These are phyloP conservation scores for Acanthopagrus latus DNA, from an alignment of 2,797 vertebrate genomes.

Conservation along the genomic window DNA sequence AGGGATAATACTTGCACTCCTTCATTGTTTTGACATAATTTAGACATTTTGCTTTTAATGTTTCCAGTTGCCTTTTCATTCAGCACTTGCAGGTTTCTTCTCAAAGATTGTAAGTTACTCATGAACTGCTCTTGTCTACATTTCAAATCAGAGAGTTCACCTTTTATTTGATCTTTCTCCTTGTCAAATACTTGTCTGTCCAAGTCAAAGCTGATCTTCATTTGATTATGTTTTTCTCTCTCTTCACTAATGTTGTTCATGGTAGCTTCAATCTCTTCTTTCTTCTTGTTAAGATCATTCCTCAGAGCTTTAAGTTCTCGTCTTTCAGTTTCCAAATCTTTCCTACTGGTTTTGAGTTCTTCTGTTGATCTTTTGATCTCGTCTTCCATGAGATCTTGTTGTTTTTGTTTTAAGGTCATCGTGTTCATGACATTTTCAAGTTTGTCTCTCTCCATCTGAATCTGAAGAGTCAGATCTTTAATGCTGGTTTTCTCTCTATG, in stretches of 20 bases:
- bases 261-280: conserved; percentile 5
- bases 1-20: not conserved
- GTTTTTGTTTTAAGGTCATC: no score
- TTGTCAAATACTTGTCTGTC: not conserved
- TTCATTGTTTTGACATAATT: not conserved
- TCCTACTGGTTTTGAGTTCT: not conserved
- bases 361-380: not conserved
- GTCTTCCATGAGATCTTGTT: no score
- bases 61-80: not conserved
- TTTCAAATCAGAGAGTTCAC: not conserved
- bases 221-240: not conserved
- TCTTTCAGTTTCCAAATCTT: not conserved
- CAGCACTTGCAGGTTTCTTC: not conserved
- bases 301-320: not conserved
- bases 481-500: no score
- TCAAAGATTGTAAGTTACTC: not conserved
- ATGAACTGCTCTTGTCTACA: not conserved
- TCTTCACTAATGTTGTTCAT: not conserved
- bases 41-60: not conserved
- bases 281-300: not conserved
- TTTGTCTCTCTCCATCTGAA: not conserved
- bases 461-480: no score
- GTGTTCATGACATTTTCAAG: no score
- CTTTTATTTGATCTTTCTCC: not conserved
- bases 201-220: not conserved